A percentile compares a stretch with the other conserved stretches of the same genome.
Evolutionary conservation across 2,888 invertebrate species (phyloP).

Genomic region (Crocallis elinguaria): DNA sequence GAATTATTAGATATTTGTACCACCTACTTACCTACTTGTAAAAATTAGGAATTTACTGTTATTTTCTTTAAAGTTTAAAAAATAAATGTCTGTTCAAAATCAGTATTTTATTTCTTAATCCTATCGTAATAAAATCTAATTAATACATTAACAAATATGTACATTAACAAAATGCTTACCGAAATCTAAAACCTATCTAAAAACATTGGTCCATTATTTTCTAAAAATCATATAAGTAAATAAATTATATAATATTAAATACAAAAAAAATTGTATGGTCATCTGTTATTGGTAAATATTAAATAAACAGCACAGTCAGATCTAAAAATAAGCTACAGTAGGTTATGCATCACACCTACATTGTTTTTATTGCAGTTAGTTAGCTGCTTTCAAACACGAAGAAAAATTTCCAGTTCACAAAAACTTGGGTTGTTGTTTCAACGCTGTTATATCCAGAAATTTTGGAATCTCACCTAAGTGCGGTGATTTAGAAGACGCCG

Average conservation of each 20-base stretch:
- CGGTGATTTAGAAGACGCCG: conserved; percentile 41
- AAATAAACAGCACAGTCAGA: neutral
- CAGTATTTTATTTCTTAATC: conserved; percentile 52
- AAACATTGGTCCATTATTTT: conserved; percentile 20
- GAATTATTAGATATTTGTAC: conserved; percentile 34
- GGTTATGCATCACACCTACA: too few species aligned
- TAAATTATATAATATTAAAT: conserved; percentile 7
- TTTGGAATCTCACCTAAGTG: conserved; percentile 72
- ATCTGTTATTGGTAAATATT: neutral
- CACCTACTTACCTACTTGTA: conserved; percentile 44
- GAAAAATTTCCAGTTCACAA: too few species aligned
- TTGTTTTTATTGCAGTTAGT: too few species aligned
- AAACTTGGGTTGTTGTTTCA: conserved; percentile 89
- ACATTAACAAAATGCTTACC: conserved; percentile 9
- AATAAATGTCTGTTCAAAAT: conserved; percentile 81
- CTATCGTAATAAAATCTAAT: conserved; percentile 20
- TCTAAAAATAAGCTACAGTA: too few species aligned
- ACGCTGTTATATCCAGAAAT: conserved; percentile 88
- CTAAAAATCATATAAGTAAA: conserved; percentile 3
- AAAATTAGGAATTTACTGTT: conserved; percentile 69
- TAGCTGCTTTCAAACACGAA: too few species aligned
- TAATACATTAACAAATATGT: conserved; percentile 4
- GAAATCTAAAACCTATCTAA: too few species aligned
- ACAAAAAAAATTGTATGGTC: conserved; percentile 17
- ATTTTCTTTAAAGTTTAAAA: conserved; percentile 80